Evolutionary conservation across 2,888 invertebrate genomes (phyloP).

Genomic region (Oscheius onirici): DNA sequence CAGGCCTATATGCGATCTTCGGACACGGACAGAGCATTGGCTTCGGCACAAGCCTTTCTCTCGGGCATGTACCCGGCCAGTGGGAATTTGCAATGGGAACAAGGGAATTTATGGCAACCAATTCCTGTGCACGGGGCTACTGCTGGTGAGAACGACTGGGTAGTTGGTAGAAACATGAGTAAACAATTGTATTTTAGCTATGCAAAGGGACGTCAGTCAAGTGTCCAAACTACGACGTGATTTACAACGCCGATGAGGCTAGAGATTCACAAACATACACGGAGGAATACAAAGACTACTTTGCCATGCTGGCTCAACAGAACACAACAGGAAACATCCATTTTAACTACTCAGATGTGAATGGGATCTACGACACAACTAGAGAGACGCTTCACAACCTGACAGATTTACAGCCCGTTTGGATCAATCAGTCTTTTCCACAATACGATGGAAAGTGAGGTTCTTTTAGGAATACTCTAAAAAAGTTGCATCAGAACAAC

Average conservation of each 20-base stretch:
- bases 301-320: slow-evolving; percentile 39
- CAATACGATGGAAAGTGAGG: slow-evolving; percentile 46
- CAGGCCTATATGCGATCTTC: slow-evolving; percentile 71
- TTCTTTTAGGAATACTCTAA: background rate
- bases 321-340: slow-evolving; percentile 48
- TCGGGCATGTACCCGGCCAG: slow-evolving; percentile 80
- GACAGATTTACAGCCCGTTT: slow-evolving; percentile 51
- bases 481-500: slow-evolving; percentile 21
- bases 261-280: slow-evolving; percentile 5
- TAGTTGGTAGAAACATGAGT: slow-evolving; percentile 19
- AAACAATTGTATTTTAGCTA: slow-evolving; percentile 32
- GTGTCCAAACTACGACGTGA: slow-evolving; percentile 32
- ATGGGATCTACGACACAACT: slow-evolving; percentile 52
- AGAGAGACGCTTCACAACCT: slow-evolving; percentile 52
- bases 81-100: slow-evolving; percentile 15
- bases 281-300: slow-evolving; percentile 42
- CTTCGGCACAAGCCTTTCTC: slow-evolving; percentile 85
- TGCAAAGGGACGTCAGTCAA: slow-evolving; percentile 45
- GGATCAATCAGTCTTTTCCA: slow-evolving; percentile 55
- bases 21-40: slow-evolving; percentile 74
- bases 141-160: slow-evolving; percentile 54
- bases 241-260: slow-evolving; percentile 25
- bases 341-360: slow-evolving; percentile 41
- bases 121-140: slow-evolving; percentile 56
- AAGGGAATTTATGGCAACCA: slow-evolving; percentile 55